These are phyloP conservation scores for Griposia aprilina DNA, from an alignment of 2,888 invertebrate species.

Conservation along the genomic window DNA sequence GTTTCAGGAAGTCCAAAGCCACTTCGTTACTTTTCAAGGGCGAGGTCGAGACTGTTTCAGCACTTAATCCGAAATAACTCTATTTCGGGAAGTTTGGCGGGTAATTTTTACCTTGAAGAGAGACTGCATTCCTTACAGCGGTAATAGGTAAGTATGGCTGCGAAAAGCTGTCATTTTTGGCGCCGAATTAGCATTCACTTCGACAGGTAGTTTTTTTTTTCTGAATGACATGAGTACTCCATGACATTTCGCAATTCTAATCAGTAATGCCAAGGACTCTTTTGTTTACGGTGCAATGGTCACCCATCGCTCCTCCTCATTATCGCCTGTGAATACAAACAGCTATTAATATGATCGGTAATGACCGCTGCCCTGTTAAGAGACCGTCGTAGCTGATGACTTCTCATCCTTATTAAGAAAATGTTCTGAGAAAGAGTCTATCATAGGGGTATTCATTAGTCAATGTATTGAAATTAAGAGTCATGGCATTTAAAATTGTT, in stretches of 20 bases:
- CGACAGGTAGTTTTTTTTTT: conserved; percentile 37
- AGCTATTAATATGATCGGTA: conserved; percentile 72
- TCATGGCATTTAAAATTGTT: conserved; percentile 22
- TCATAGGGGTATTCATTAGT: conserved; percentile 53
- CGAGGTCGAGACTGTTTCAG: neutral
- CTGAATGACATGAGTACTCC: conserved; percentile 17
- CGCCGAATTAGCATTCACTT: conserved; percentile 25
- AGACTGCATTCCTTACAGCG: neutral
- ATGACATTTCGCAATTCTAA: conserved; percentile 48
- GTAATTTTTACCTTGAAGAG: conserved; percentile 1
- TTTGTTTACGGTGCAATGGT: conserved; percentile 70
- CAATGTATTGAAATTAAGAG: conserved; percentile 53
- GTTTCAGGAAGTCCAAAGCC: neutral
- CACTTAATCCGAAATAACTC: conserved; percentile 10
- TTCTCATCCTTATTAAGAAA: conserved; percentile 75
- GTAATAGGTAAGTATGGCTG: neutral
- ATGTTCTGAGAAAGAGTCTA: conserved; percentile 68
- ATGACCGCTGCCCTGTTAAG: conserved; percentile 73
- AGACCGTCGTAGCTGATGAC: conserved; percentile 66
- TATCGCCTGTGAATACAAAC: conserved; percentile 75
- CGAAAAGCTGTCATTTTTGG: conserved; percentile 12
- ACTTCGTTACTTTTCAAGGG: neutral
- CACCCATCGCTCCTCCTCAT: conserved; percentile 69
- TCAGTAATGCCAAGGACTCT: conserved; percentile 67
- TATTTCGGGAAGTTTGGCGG: neutral